phyloP scores from a whole-genome alignment of 2,888 invertebrate genomes.

The Melieria omissa region DNA sequence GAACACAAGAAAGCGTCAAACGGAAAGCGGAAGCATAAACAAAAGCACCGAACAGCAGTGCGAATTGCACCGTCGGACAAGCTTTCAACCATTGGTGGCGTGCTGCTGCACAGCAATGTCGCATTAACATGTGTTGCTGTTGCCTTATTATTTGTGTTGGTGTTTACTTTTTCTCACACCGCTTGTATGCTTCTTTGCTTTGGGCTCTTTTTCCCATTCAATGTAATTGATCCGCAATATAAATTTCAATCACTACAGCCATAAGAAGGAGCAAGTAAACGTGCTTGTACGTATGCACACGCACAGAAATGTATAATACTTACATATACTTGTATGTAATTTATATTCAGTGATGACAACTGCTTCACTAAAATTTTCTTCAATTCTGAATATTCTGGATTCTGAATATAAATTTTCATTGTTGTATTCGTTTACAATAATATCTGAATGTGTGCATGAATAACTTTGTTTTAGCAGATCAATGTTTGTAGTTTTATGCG shows the following conservation, averaged over 20 bases:
- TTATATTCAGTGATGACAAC: neutral
- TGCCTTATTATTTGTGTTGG: neutral
- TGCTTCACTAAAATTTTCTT: neutral
- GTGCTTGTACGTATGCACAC: neutral
- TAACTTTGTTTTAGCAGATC: neutral
- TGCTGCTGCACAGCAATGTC: constrained; percentile 7
- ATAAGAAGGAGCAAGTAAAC: neutral
- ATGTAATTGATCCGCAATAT: neutral
- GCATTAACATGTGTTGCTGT: constrained; percentile 36
- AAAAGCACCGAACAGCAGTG: too few relatives aligned
- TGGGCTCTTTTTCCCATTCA: neutral
- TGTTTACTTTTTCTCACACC: neutral
- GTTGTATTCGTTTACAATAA: neutral
- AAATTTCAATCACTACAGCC: neutral
- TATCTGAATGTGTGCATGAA: neutral
- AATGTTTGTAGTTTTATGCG: too few relatives aligned
- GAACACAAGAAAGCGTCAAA: too few relatives aligned
- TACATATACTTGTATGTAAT: neutral
- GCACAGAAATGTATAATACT: neutral
- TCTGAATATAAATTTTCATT: neutral
- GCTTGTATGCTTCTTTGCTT: neutral
- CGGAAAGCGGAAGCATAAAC: too few relatives aligned
- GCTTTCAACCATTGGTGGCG: neutral
- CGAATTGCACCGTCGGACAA: too few relatives aligned
- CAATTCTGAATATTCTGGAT: too few relatives aligned